Base-by-base conservation (phyloP, 2,888 invertebrate genomes). In the Phlogophora meticulosa region DNA sequence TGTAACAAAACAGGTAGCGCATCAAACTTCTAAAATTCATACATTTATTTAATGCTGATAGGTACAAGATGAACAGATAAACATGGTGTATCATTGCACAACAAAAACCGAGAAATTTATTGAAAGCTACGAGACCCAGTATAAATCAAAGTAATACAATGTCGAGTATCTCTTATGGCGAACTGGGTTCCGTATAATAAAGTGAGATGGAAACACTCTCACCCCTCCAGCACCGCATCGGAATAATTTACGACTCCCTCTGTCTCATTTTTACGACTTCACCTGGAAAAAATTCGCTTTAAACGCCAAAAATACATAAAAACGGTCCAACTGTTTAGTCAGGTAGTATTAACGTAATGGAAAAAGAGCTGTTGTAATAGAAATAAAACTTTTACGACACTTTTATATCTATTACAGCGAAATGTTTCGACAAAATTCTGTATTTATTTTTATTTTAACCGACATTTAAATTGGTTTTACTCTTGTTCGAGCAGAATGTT, bases 331-430 rank as follows among this genome's bases (percentile, higher is more conserved):
- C 70, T 72, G 65, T 78, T 79, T 65, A 73, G 70, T 76, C 62
- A 72, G 70, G 59, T 72, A 74, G 69, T 71, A 78, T 74, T 80
- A 66, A 65, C 52, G 71, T 78, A 83, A 81, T 80, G 80, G 74
- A 83, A 73, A 63, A 79, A 57, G 59, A 74, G 69, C 78, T 76
- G 69, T 62, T 65, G 75, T 78, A 76, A 78, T 72, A 75, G 56
- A 80, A 78, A 83, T 84, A 82, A 82, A 84, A 81, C 48, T 71
- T 84, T 84, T 77, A 85, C 71, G 79, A 75, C 67, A 57, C 45
- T 78, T 72, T 73, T 74, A 63, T 71, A 69, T 71, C 63, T 72
- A 69, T 60, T 66, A 74, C 65, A 57, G 49, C 59, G 46, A 64
- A 71, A 70, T 68, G 61, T 73, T 72, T 62, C 45, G 42, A 32